Base-by-base conservation (phyloP, 2,797 vertebrate genomes). In the Fratercula arctica region DNA sequence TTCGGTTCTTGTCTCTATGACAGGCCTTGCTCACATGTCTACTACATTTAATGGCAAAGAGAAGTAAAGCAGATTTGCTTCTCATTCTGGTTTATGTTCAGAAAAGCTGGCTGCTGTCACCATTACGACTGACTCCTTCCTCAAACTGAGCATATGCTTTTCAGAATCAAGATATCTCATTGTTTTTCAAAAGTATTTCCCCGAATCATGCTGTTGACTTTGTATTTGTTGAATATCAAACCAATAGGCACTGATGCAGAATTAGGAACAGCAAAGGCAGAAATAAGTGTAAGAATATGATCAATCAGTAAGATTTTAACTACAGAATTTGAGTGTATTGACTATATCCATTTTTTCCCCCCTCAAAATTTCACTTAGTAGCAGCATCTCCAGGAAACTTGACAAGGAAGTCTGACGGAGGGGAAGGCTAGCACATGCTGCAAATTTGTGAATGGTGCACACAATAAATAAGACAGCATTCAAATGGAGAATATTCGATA, bases 31-130 rank as follows among this genome's bases (percentile, higher is more conserved):
- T 93, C 87, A 89, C 72, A 89, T 81, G 61, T 75, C 90, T 95
- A 95, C 83, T 86, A 94, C 91, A 86, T 95, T 93, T 94, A 90
- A 95, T 95, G 66, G 91, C 66, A 91, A 94, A 91, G 85, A 94
- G 89, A 91, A 89, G 89, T 95, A 89, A 85, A 95, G 91, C 12
- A 90, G 83, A 86, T 93, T 95, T 95, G 29, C 94, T 95, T 95
- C 94, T 93, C 91, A 64, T 94, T 68, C 53, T 66, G 33, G 8
- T 68, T 91, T 41, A 78, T 43, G 37, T 57, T 86, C 68, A 86
- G 72, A 89, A 95, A 91, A 92, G 51, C 33, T 95, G 76, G 29
- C 56, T 72, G 56, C 31, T 80, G 25, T 60, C 39, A 92, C 53
- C 41, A 68, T 19, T 19, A 68, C 57, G 73, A 64, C 18, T n/a